Evolutionary conservation across 1,140 invertebrate species (phyloP).

Genomic region (Apocrypta bakeri): DNA sequence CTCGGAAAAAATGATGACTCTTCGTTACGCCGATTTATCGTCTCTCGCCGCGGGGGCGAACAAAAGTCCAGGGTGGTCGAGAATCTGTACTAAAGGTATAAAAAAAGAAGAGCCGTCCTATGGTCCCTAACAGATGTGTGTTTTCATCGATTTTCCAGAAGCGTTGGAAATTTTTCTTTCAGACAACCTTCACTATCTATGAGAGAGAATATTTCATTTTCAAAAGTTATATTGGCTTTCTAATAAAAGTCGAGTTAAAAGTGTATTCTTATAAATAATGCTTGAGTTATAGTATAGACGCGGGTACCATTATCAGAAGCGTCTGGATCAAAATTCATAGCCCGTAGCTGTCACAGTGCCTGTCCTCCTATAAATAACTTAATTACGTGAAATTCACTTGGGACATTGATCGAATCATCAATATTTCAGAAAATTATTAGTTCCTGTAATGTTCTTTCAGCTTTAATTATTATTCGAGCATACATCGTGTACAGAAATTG

Average conservation of each 20-base stretch:
- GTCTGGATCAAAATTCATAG: slow-evolving; percentile 43
- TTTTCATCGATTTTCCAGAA: slow-evolving; percentile 16
- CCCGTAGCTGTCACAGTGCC: slow-evolving; percentile 34
- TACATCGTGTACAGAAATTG: too few species aligned
- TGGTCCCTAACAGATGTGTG: slow-evolving; percentile 10
- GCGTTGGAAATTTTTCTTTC: slow-evolving; percentile 28
- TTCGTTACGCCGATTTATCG: slow-evolving; percentile 14
- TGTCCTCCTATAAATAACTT: slow-evolving; percentile 40
- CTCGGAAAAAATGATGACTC: neutral
- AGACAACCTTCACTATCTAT: neutral
- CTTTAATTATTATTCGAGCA: neutral
- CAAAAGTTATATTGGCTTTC: neutral
- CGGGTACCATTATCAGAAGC: slow-evolving; percentile 26
- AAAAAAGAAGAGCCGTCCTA: neutral
- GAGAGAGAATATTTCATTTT: neutral
- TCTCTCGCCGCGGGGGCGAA: neutral
- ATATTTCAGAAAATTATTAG: too few species aligned
- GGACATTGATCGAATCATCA: neutral
- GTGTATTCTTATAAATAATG: neutral
- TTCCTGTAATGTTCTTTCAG: too few species aligned
- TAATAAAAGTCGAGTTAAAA: neutral
- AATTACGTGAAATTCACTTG: slow-evolving; percentile 18
- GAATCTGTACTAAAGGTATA: neutral
- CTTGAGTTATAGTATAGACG: slow-evolving; percentile 3
- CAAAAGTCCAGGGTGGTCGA: neutral